Conservation (phyloP, 1,140 invertebrate species). For the Bombus pyrosoma region DNA sequence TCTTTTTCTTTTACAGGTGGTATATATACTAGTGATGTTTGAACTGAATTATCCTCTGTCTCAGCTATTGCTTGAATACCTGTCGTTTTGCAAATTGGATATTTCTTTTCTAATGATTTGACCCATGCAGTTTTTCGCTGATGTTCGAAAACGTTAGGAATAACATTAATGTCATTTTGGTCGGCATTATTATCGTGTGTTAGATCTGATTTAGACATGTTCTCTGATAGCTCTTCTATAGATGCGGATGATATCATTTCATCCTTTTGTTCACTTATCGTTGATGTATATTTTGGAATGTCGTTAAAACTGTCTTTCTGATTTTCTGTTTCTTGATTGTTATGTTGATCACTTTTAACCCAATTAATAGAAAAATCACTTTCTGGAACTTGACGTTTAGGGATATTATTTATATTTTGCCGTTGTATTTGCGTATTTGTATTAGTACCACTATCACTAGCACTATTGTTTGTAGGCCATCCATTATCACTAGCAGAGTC, state of each 20-base stretch:
- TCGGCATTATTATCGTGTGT: conserved; percentile 56
- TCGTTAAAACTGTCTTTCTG: conserved; percentile 47
- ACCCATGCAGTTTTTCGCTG: conserved; percentile 54
- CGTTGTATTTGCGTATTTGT: conserved; percentile 77
- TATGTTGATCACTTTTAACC: conserved; percentile 74
- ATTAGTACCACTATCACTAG: conserved; percentile 76
- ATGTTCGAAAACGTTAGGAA: conserved; percentile 35
- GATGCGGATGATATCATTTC: conserved; percentile 78
- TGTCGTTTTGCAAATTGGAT: conserved; percentile 65
- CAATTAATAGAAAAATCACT: conserved; percentile 81
- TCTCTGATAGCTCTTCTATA: conserved; percentile 82
- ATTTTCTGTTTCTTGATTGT: conserved; percentile 63
- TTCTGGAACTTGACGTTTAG: conserved; percentile 62
- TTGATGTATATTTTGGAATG: conserved; percentile 67
- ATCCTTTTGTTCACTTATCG: conserved; percentile 80
- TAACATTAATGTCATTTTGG: conserved; percentile 69
- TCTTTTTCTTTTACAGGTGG: conserved; percentile 55
- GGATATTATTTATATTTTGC: conserved; percentile 60
- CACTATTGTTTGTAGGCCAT: conserved; percentile 78
- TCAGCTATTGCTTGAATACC: conserved; percentile 76
- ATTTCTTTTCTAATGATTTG: conserved; percentile 54
- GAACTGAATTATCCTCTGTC: conserved; percentile 78
- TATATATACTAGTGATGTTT: conserved; percentile 78
- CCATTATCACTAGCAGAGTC: conserved; percentile 77
- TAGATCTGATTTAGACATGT: conserved; percentile 76